These are phyloP conservation scores for Clistopyga incitator DNA, from an alignment of 2,888 invertebrate species.

Conservation along the genomic window DNA sequence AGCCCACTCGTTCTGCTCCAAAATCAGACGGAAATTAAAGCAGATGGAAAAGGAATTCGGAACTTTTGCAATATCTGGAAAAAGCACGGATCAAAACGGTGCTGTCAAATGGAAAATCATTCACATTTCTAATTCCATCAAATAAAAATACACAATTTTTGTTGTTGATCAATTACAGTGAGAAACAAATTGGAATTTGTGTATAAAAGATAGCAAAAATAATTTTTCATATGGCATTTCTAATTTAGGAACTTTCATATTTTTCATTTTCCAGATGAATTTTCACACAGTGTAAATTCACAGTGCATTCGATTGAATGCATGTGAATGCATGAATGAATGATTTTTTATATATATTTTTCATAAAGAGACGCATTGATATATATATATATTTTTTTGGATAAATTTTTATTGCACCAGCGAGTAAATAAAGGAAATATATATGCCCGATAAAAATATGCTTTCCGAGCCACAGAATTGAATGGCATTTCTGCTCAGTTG, in stretches of 20 bases:
- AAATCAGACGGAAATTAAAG: conserved; percentile 61
- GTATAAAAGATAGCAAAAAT: no score
- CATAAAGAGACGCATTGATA: background rate
- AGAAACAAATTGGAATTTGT: no score
- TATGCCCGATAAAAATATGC: conserved; percentile 22
- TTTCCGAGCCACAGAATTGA: conserved; percentile 42
- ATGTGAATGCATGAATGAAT: no score
- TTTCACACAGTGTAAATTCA: no score
- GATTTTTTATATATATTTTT: no score
- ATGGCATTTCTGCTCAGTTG: conserved; percentile 27
- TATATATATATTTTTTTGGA: background rate
- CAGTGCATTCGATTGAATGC: no score
- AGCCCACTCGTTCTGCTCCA: conserved; percentile 30
- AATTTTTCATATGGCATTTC: no score
- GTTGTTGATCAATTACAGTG: no score
- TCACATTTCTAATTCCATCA: background rate
- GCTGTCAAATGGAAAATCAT: background rate
- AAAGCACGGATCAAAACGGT: background rate
- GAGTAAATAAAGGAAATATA: background rate
- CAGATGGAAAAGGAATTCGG: conserved; percentile 47
- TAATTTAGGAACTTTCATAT: no score
- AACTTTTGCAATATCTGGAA: background rate
- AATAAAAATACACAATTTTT: background rate
- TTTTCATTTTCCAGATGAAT: no score
- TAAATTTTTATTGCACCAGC: background rate